Conservation (phyloP, 2,888 invertebrate species). For the Drosophila formosana region DNA sequence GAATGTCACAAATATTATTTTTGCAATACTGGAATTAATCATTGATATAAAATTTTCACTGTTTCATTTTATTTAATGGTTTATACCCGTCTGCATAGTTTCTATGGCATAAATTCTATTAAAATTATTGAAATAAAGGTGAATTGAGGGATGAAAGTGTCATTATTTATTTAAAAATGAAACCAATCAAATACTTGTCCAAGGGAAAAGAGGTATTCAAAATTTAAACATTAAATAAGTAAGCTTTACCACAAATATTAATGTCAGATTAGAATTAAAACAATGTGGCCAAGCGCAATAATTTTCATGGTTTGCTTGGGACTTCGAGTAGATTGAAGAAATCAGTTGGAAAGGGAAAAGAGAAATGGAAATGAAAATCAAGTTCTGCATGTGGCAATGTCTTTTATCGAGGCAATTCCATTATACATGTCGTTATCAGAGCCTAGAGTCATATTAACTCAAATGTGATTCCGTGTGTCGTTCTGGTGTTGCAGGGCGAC, state of each 20-base stretch:
- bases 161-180: neutral
- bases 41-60: too few species aligned
- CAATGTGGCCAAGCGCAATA: neutral
- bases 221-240: neutral
- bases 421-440: constrained; percentile 12
- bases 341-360: neutral
- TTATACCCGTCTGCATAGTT: too few species aligned
- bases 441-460: constrained; percentile 21
- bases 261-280: neutral
- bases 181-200: neutral
- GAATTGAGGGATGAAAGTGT: neutral
- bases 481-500: neutral
- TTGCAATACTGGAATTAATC: too few species aligned
- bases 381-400: neutral
- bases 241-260: neutral
- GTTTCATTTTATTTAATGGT: too few species aligned
- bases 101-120: too few species aligned
- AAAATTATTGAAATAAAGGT: too few species aligned
- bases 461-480: constrained; percentile 13
- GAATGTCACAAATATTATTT: too few species aligned
- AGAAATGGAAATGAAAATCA: neutral
- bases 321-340: neutral
- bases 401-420: constrained; percentile 11
- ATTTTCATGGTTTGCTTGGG: neutral
- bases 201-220: neutral